Conservation (phyloP, 2,113 vertebrate genomes). For the Lophius piscatorius region DNA sequence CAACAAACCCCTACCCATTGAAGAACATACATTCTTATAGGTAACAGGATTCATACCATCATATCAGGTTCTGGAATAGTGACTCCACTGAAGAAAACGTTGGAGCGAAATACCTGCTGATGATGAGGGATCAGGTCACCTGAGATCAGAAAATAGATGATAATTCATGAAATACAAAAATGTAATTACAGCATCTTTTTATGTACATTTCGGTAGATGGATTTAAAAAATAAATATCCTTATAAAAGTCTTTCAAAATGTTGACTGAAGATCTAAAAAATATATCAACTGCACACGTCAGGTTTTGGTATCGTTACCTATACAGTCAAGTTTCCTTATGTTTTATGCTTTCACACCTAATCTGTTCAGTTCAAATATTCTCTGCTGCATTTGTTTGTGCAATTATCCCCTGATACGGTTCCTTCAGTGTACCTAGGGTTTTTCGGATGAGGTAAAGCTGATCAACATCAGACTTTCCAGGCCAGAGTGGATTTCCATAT, state of each 20-base stretch:
- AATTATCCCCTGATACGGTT: background rate
- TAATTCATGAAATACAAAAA: background rate
- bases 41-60: constrained; percentile 58
- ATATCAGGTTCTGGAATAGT: constrained; percentile 83
- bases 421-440: constrained; percentile 83
- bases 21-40: background rate
- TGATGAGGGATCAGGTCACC: constrained; percentile 84
- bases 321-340: background rate
- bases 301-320: too few relatives aligned
- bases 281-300: too few relatives aligned
- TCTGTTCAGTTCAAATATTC: background rate
- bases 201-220: background rate
- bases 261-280: too few relatives aligned
- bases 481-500: constrained; percentile 90
- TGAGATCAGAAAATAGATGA: constrained; percentile 38
- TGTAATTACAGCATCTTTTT: too few relatives aligned
- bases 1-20: background rate
- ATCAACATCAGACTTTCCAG: constrained; percentile 92
- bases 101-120: constrained; percentile 83
- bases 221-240: background rate
- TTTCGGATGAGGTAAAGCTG: constrained; percentile 93
- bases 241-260: background rate
- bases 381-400: background rate
- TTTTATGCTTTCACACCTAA: background rate
- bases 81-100: constrained; percentile 83